phyloP scores from a whole-genome alignment of 2,113 vertebrate species.

The Pithys albifrons region DNA sequence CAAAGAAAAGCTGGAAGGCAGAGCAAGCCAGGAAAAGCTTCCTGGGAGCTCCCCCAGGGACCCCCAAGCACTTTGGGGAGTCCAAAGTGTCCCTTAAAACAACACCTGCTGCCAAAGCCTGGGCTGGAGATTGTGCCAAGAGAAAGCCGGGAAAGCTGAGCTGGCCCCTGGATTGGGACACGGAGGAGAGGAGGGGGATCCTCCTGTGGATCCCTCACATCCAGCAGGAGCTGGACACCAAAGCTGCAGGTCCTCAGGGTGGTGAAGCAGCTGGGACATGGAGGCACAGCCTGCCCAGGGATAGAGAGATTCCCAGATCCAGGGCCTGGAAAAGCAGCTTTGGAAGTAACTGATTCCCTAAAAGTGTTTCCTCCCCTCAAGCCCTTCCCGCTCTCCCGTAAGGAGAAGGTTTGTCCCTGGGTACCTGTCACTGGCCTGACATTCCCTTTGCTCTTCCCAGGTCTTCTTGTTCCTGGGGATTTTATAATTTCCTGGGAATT shows the following conservation, averaged over 20 bases:
- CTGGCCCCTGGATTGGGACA: neutral
- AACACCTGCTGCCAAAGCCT: neutral
- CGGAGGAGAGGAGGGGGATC: neutral
- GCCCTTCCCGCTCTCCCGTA: neutral
- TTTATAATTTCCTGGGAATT: neutral
- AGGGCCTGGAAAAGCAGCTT: neutral
- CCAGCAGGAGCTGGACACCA: fast-evolving
- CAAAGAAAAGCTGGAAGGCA: neutral
- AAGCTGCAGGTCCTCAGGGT: neutral
- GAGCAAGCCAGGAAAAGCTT: neutral
- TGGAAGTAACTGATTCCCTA: neutral
- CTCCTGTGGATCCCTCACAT: fast-evolving
- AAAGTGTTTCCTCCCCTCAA: neutral
- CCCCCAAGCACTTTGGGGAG: neutral
- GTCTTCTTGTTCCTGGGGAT: fast-evolving
- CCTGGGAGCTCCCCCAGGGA: neutral
- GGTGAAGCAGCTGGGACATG: neutral
- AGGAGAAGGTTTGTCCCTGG: fast-evolving
- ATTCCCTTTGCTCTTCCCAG: neutral
- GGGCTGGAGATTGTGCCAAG: neutral
- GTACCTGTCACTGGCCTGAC: neutral
- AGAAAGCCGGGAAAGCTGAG: neutral
- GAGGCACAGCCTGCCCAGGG: neutral
- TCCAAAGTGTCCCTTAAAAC: neutral
- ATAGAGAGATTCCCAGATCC: neutral